Conservation (phyloP, 2,797 vertebrate genomes). For the Takifugu ocellatus region DNA sequence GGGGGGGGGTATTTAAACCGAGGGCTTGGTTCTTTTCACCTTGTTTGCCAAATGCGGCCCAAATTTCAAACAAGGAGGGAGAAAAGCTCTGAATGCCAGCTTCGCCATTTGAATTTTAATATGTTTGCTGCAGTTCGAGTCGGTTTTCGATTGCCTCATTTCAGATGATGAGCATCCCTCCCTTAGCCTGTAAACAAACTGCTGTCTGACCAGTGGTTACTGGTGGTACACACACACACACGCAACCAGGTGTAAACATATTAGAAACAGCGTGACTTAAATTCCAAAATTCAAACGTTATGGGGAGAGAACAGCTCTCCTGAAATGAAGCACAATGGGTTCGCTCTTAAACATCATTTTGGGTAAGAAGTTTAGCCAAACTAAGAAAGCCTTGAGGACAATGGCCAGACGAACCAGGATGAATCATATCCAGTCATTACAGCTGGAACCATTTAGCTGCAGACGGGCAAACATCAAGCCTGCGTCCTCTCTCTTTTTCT, state of each 20-base stretch:
- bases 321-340: too few species aligned
- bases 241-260: background rate
- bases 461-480: too few species aligned
- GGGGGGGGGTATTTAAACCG: conserved; percentile 15
- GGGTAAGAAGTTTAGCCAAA: too few species aligned
- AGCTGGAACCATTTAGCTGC: too few species aligned
- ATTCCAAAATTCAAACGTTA: too few species aligned
- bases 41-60: conserved; percentile 53
- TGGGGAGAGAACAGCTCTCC: too few species aligned
- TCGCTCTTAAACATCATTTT: too few species aligned
- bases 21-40: conserved; percentile 53
- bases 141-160: conserved; percentile 53
- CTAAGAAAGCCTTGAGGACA: too few species aligned
- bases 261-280: too few species aligned
- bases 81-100: conserved; percentile 28
- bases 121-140: conserved; percentile 35
- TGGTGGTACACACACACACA: background rate
- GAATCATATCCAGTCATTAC: too few species aligned
- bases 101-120: conserved; percentile 54
- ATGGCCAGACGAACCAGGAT: too few species aligned
- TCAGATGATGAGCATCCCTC: conserved; percentile 32
- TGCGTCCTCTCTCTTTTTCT: too few species aligned
- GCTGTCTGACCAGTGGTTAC: conserved; percentile 13
- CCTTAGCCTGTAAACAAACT: conserved; percentile 48
- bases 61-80: conserved; percentile 49